Evolutionary conservation across 2,113 vertebrate species (phyloP).

Genomic region (Brachypodius melanocephalos): DNA sequence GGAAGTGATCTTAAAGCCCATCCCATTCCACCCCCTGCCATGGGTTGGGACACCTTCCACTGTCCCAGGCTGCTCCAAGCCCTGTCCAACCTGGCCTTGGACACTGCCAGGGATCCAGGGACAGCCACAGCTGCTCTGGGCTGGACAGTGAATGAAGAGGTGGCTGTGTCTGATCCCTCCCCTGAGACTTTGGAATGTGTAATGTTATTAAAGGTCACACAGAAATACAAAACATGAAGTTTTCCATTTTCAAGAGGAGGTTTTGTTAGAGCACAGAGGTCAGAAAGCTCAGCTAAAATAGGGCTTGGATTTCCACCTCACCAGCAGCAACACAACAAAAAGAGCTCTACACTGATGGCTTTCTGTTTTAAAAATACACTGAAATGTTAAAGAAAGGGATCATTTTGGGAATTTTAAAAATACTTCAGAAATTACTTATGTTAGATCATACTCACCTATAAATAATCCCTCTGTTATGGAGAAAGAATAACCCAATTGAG

Average conservation of each 20-base stretch:
- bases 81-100: fast-evolving
- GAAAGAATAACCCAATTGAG: constrained; percentile 79
- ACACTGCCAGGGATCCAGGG: neutral
- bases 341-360: neutral
- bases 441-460: constrained; percentile 82
- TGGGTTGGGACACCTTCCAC: neutral
- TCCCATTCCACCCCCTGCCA: neutral
- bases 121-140: neutral
- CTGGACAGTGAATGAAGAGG: neutral
- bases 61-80: neutral
- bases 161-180: neutral
- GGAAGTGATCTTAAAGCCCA: neutral
- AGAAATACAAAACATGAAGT: neutral
- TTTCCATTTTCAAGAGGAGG: neutral
- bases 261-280: neutral
- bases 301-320: neutral
- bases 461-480: constrained; percentile 86
- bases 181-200: neutral
- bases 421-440: neutral
- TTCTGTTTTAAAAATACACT: neutral
- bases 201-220: neutral
- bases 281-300: neutral
- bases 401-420: neutral
- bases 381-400: neutral
- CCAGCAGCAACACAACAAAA: neutral